Evolutionary conservation across 2,888 invertebrate genomes (phyloP).

Genomic region (Priocnemis perturbator): DNA sequence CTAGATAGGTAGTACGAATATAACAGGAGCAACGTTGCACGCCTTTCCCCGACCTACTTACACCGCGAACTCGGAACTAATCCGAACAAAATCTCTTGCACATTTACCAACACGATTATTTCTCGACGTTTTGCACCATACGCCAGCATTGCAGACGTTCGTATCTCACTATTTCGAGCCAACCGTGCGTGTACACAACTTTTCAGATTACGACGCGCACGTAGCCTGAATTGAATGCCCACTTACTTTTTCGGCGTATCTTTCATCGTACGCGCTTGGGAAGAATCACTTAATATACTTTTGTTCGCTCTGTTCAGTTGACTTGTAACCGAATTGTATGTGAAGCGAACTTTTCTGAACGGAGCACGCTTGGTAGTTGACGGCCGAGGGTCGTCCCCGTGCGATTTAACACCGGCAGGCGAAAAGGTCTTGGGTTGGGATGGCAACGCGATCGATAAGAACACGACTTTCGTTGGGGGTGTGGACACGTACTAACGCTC

Average conservation of each 20-base stretch:
- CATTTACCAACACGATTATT: not conserved
- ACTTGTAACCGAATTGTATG: too few relatives aligned
- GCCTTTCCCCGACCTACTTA: constrained; percentile 42
- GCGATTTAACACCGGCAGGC: constrained; percentile 29
- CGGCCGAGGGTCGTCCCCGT: too few relatives aligned
- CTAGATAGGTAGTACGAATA: constrained; percentile 32
- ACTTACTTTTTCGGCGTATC: constrained; percentile 25
- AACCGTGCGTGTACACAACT: too few relatives aligned
- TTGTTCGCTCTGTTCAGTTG: too few relatives aligned
- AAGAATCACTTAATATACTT: too few relatives aligned
- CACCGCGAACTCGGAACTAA: constrained; percentile 9
- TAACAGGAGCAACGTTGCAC: constrained; percentile 16
- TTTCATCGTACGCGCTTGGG: constrained; percentile 13
- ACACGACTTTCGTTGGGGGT: constrained; percentile 47
- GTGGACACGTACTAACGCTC: constrained; percentile 31
- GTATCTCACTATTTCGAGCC: too few relatives aligned
- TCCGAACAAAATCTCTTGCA: constrained; percentile 19
- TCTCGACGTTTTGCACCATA: not conserved
- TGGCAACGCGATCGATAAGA: constrained; percentile 50
- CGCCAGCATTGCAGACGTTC: not conserved
- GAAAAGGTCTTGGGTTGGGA: constrained; percentile 37
- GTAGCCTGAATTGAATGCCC: too few relatives aligned
- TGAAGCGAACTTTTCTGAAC: too few relatives aligned
- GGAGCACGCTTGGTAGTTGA: too few relatives aligned
- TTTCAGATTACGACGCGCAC: too few relatives aligned